A percentile compares a stretch with the other conserved stretches of the same genome.
phyloP scores from a whole-genome alignment of 2,797 vertebrate species.

The Lerista edwardsae region DNA sequence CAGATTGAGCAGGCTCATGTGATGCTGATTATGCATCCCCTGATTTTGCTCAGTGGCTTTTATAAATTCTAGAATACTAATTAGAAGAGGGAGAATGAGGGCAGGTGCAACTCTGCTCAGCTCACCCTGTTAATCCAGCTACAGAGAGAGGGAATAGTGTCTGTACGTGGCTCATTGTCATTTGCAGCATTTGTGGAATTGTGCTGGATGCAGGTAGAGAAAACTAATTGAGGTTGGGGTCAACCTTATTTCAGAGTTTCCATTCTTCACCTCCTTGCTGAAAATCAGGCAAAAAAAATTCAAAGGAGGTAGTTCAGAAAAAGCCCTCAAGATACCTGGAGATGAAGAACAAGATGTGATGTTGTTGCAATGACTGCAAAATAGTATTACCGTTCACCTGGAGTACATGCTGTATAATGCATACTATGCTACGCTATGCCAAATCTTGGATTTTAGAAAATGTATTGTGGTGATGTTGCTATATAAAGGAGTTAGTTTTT shows the following conservation, averaged over 20 bases:
- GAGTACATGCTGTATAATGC: neutral
- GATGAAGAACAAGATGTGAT: neutral
- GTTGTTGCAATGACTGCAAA: neutral
- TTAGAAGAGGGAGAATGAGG: neutral
- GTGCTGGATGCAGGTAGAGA: neutral
- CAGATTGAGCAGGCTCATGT: neutral
- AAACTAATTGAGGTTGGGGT: neutral
- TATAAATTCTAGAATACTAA: neutral
- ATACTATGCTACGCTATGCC: neutral
- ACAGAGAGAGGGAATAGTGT: neutral
- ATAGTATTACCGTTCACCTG: neutral
- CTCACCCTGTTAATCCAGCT: neutral
- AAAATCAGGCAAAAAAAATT: neutral
- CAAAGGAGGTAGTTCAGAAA: neutral
- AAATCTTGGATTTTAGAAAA: neutral
- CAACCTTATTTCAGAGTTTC: neutral
- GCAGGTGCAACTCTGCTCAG: neutral
- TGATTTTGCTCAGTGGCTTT: neutral
- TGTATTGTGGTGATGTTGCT: neutral
- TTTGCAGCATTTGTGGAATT: neutral
- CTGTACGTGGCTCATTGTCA: neutral
- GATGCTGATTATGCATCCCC: neutral
- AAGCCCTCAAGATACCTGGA: neutral
- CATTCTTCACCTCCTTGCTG: neutral
- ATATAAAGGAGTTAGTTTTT: neutral